Evolutionary conservation across 23 tunicate genomes (phyloP), one percentile per base, ranked within the genome.

Genomic region (Oikopleura albicans): DNA sequence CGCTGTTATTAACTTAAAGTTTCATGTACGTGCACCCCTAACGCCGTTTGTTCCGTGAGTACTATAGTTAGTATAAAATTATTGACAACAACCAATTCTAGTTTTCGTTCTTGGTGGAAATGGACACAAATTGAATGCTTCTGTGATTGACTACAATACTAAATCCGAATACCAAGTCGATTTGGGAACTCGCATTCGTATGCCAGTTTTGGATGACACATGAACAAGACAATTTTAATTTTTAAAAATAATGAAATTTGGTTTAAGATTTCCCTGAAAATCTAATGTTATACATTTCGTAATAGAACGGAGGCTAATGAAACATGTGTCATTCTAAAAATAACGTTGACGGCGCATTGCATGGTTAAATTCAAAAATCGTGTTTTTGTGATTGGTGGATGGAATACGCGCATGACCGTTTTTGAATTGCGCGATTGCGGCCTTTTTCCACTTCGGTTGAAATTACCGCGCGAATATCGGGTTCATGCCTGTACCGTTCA

Each of bases 371-470:
- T 71, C 79, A 71, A 71, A 2, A 31, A 31, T 29, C 79, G 79
- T 2, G 31, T 71, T 29, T 71, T 71, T 37, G 79, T 71, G 79
- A 71, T 71, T 71, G 79, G 79, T 16, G 79, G 79, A 22, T 71
- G 79, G 79, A 71, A 71, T 37, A 71, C 79, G 37, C 28, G 27
- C 4, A 31, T 2, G 4, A 16, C 27, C 2, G 79, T 71, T 16
- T 71, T 71, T 71, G 79, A 71, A 71, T 2, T 71, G 27, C 33
- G 79, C 2, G 79, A 29, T 29, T 71, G 79, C 31, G 79, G 35
- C 33, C 27, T 71, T 2, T 22, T 71, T 37, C 79, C 79, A 16
- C 34, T 71, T 4, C 33, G 79, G 31, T 16, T 71, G 34, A 34
- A 37, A 16, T 71, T 71, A 29, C 34, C 27, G 33, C 28, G 35